Percentiles rank a stretch among this genome's conserved stretches.
These are phyloP conservation scores for Heliconius hermathena DNA, from an alignment of 1,140 invertebrate species.

Conservation along the genomic window DNA sequence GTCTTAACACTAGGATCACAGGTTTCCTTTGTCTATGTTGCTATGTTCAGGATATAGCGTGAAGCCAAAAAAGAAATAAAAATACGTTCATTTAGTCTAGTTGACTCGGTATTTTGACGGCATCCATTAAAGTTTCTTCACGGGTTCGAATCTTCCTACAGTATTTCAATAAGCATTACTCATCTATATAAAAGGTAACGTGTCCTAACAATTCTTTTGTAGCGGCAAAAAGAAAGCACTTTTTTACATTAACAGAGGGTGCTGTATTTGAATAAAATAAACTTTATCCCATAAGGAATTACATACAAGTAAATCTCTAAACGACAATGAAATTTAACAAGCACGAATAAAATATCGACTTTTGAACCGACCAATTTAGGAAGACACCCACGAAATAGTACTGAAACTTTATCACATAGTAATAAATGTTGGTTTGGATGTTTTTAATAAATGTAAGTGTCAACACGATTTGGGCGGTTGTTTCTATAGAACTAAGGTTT, in stretches of 20 bases:
- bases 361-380: slow-evolving; percentile 44
- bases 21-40: too few species aligned
- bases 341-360: slow-evolving; percentile 73
- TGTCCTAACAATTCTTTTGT: slow-evolving; percentile 25
- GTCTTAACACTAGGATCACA: too few species aligned
- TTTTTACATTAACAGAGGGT: slow-evolving; percentile 45
- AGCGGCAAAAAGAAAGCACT: slow-evolving; percentile 25
- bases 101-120: too few species aligned
- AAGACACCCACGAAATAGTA: slow-evolving; percentile 29
- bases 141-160: background rate
- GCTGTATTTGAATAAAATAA: slow-evolving; percentile 60
- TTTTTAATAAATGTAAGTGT: slow-evolving; percentile 6
- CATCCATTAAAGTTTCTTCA: too few species aligned
- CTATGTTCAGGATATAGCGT: too few species aligned
- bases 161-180: background rate
- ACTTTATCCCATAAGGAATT: slow-evolving; percentile 56
- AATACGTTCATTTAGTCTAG: too few species aligned
- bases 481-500: slow-evolving; percentile 65
- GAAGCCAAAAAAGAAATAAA: too few species aligned
- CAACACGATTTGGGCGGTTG: background rate
- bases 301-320: slow-evolving; percentile 63
- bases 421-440: slow-evolving; percentile 29
- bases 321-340: slow-evolving; percentile 72
- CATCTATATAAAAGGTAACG: background rate
- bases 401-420: background rate